A percentile compares a stretch with the other conserved stretches of the same genome.
Conservation (phyloP, 23 tunicate species). For the Oikopleura dioica region DNA sequence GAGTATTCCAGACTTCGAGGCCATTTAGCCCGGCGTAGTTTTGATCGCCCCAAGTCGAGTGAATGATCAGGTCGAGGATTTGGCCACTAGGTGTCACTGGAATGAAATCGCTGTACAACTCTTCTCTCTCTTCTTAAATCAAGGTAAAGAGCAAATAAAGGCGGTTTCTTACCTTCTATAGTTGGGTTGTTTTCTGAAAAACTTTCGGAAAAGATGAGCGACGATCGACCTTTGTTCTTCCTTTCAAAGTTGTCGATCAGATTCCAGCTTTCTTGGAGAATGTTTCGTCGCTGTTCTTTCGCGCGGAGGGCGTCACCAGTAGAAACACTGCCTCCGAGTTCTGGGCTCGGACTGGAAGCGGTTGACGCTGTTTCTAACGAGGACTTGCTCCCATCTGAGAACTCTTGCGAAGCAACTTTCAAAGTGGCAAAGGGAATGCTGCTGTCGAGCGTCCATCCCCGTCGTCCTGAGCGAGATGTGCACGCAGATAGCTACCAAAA, state of each 20-base stretch:
- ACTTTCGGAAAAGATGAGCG: not conserved
- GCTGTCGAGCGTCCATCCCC: too few species aligned
- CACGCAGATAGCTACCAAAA: too few species aligned
- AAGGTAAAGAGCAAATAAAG: not conserved
- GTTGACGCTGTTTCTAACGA: too few species aligned
- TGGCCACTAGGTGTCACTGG: slow-evolving; percentile 32
- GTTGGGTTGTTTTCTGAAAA: not conserved
- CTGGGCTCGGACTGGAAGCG: not conserved
- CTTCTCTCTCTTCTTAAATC: not conserved
- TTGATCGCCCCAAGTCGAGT: slow-evolving; percentile 63
- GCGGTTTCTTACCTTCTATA: not conserved
- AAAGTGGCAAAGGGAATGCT: too few species aligned
- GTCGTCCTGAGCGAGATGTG: too few species aligned
- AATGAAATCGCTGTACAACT: slow-evolving; percentile 23
- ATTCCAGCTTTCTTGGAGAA: not conserved
- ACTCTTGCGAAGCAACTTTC: too few species aligned
- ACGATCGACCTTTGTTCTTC: not conserved
- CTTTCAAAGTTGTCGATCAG: not conserved
- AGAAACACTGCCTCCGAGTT: not conserved
- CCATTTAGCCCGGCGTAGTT: slow-evolving; percentile 58
- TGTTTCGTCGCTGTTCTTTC: not conserved
- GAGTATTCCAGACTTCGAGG: slow-evolving; percentile 32
- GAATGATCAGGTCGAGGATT: slow-evolving; percentile 28
- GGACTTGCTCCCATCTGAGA: too few species aligned
- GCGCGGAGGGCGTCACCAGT: not conserved